Evolutionary conservation across 2,888 invertebrate genomes (phyloP), one percentile per base, ranked within the genome.

Genomic region (Drosophila longiperda): DNA sequence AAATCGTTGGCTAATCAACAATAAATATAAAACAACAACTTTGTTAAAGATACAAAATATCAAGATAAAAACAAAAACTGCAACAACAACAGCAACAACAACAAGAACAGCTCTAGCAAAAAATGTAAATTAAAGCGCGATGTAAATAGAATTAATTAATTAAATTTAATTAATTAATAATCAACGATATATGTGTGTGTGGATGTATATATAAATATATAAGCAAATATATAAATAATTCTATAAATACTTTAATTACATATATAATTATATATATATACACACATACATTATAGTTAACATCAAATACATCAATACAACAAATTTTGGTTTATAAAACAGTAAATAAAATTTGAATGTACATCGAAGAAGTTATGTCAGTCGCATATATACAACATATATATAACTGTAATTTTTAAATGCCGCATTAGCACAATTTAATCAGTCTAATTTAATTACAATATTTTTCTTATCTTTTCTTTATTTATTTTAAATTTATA

Each of bases 81-180:
- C 66, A 65, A 50, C n/a, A 62, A 52, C 66, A 49, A 33, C 20
- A 45, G 38, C 26, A 58, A 36, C 48, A 20, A 7, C 40, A 66
- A 33, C 29, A 64, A 58, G 32, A 34, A 67, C 49, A 57, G 40
- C 50, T 67, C 42, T 57, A 67, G 68, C 68, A 58, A 66, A 29
- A 49, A 57, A 23, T 32, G 4, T 20, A 52, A 52, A 40, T 52
- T 32, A 40, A 53, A n/a, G 12, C 26, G 40, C n/a, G 12, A 4
- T 48, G 38, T 26, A 59, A 54, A 11, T 9, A 8, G 23, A 45
- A 8, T 23, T 23, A 3, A 23, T 23, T 12, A 45, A 23, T 45
- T 45, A 23, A 23, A 15, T 20, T 45, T 15, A 3, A 20, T 40
- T 11, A 11, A 23, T 45, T 49, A 36, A 29, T 36, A 5, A 60